These are phyloP conservation scores for Anthopleura xanthogrammica DNA, from an alignment of 92 coral and sea anemone genomes.

Conservation along the genomic window DNA sequence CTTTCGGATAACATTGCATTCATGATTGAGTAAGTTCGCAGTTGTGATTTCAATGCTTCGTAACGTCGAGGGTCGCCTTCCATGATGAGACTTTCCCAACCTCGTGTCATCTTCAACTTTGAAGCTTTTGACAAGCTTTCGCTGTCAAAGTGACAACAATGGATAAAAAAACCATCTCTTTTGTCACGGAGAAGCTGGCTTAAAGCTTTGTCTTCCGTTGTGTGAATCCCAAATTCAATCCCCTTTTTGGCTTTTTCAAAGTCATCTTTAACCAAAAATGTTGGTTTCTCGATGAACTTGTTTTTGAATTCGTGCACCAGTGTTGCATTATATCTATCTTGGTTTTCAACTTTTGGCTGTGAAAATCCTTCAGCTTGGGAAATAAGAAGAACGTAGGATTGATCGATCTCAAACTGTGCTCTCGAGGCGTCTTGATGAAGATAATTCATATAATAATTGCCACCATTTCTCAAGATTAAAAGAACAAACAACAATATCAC, in stretches of 20 bases:
- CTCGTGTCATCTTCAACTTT: neutral
- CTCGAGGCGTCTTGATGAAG: slow-evolving; percentile 53
- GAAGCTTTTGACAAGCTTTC: slow-evolving; percentile 12
- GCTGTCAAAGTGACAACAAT: slow-evolving; percentile 25
- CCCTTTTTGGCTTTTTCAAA: neutral
- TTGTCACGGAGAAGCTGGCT: slow-evolving; percentile 12
- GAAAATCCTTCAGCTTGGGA: slow-evolving; percentile 49
- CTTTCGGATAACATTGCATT: slow-evolving; percentile 23
- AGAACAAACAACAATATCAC: slow-evolving; percentile 35
- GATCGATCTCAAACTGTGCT: slow-evolving; percentile 63
- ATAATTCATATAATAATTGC: slow-evolving; percentile 35
- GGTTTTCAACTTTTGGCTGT: neutral
- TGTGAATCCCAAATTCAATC: neutral
- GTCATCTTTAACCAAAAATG: neutral
- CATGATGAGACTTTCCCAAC: slow-evolving; percentile 33
- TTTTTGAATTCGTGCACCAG: slow-evolving; percentile 13
- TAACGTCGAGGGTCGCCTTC: slow-evolving; percentile 14
- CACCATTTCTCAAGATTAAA: slow-evolving; percentile 37
- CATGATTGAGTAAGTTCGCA: slow-evolving; percentile 9
- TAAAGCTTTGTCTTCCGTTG: slow-evolving; percentile 7
- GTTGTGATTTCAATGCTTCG: neutral
- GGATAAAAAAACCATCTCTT: slow-evolving; percentile 23
- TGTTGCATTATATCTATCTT: slow-evolving; percentile 9
- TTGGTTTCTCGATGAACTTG: slow-evolving; percentile 6
- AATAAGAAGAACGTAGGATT: slow-evolving; percentile 54